phyloP scores from a whole-genome alignment of 2,113 vertebrate species.

The Oriolus oriolus region DNA sequence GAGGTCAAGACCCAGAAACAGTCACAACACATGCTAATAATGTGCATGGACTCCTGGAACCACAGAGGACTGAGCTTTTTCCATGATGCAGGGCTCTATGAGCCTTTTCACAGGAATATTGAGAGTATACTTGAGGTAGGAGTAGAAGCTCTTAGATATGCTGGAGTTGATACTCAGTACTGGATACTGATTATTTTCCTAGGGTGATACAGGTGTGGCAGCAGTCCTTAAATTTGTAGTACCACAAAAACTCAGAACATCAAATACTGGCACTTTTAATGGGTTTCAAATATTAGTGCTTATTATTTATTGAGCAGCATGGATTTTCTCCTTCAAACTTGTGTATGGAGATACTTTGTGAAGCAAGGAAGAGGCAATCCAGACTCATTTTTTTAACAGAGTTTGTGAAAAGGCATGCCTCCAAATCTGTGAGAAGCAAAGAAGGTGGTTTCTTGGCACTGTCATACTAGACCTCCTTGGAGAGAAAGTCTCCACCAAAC shows the following conservation, averaged over 20 bases:
- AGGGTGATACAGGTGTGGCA: not conserved
- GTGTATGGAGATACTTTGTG: not conserved
- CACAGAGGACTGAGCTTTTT: not conserved
- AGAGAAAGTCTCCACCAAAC: not conserved
- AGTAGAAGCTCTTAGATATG: not conserved
- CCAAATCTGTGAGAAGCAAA: not conserved
- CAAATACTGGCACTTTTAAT: not conserved
- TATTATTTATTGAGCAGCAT: not conserved
- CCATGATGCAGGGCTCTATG: not conserved
- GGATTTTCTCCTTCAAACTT: not conserved
- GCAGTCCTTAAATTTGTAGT: not conserved
- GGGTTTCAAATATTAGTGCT: not conserved
- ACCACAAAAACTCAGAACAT: not conserved
- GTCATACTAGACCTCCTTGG: not conserved
- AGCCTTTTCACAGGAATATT: not conserved
- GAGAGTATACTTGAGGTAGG: not conserved
- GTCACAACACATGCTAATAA: not conserved
- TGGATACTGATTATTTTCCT: not conserved
- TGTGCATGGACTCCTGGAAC: not conserved
- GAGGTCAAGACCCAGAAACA: not conserved
- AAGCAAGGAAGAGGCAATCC: not conserved
- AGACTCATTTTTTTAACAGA: not conserved
- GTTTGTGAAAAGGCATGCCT: not conserved
- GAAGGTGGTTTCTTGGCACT: not conserved
- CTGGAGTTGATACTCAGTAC: not conserved